Conservation (phyloP, 2,797 vertebrate genomes). For the Ctenopoma kingsleyae region DNA sequence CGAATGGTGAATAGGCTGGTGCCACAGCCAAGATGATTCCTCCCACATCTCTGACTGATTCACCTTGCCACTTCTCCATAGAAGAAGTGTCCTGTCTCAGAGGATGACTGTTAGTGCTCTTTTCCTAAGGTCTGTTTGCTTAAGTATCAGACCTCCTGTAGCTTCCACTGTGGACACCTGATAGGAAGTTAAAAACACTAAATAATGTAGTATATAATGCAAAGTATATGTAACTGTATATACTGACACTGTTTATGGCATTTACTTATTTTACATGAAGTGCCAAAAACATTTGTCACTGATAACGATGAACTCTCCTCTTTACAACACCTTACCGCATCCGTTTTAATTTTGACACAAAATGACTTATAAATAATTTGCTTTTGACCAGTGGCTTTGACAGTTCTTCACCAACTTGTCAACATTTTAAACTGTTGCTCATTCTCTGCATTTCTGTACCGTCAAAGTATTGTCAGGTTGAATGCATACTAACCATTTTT, state of each 20-base stretch:
- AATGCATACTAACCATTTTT: constrained; percentile 8
- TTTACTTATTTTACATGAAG: constrained; percentile 11
- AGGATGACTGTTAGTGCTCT: constrained; percentile 26
- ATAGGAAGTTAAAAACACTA: constrained; percentile 14
- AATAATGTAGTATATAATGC: not conserved
- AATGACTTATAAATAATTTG: not conserved
- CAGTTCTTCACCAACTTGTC: constrained; percentile 1
- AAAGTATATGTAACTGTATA: not conserved
- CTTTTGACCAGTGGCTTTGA: constrained; percentile 1
- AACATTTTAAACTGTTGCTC: constrained; percentile 5
- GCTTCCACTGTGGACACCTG: constrained; percentile 6
- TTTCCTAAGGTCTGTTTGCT: constrained; percentile 19
- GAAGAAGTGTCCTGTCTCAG: constrained; percentile 44
- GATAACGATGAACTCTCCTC: constrained; percentile 2
- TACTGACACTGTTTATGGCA: not conserved
- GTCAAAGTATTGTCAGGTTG: constrained; percentile 6
- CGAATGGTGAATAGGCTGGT: constrained; percentile 72
- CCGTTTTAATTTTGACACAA: constrained; percentile 20
- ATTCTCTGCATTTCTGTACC: not conserved
- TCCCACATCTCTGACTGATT: constrained; percentile 75
- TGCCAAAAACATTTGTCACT: not conserved
- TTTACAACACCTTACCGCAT: constrained; percentile 5
- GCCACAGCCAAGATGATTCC: constrained; percentile 72
- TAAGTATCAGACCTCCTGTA: constrained; percentile 9
- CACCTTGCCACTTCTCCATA: constrained; percentile 69